Evolutionary conservation across 2,888 invertebrate species (phyloP).

Genomic region (Pachydiplax longipennis): DNA sequence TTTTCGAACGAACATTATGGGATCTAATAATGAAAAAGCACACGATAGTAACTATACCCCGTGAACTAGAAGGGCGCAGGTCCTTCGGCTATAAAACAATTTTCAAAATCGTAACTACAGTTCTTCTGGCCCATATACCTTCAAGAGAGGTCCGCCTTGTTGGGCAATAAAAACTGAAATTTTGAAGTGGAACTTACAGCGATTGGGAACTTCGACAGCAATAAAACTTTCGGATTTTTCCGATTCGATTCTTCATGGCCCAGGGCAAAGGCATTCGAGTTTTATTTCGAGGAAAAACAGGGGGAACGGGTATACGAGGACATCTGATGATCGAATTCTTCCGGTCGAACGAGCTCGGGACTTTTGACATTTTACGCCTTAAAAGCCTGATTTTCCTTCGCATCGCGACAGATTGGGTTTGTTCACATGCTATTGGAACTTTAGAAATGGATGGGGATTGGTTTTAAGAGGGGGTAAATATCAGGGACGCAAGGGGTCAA

Average conservation of each 20-base stretch:
- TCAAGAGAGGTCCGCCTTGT: not conserved
- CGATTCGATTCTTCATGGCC: not conserved
- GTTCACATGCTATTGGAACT: not conserved
- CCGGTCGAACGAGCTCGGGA: not conserved
- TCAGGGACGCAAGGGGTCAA: not conserved
- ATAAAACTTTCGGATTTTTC: slow-evolving; percentile 27
- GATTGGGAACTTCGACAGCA: slow-evolving; percentile 27
- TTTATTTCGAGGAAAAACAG: not conserved
- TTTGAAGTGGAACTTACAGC: not conserved
- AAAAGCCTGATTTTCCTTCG: not conserved
- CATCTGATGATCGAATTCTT: not conserved
- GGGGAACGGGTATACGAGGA: not conserved
- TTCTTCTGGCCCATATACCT: not conserved
- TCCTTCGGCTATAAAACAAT: not conserved
- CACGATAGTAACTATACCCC: too few species aligned
- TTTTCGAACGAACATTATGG: too few species aligned
- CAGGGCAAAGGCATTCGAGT: not conserved
- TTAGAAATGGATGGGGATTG: not conserved
- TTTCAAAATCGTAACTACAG: not conserved
- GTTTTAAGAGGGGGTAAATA: not conserved
- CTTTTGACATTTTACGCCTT: not conserved
- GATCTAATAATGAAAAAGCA: too few species aligned
- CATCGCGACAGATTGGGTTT: not conserved
- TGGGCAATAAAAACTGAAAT: not conserved
- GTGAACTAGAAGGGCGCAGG: not conserved